Evolutionary conservation across 2,888 invertebrate species (phyloP), one percentile per base, ranked within the genome.

Genomic region (Phrixothrix hirtus): DNA sequence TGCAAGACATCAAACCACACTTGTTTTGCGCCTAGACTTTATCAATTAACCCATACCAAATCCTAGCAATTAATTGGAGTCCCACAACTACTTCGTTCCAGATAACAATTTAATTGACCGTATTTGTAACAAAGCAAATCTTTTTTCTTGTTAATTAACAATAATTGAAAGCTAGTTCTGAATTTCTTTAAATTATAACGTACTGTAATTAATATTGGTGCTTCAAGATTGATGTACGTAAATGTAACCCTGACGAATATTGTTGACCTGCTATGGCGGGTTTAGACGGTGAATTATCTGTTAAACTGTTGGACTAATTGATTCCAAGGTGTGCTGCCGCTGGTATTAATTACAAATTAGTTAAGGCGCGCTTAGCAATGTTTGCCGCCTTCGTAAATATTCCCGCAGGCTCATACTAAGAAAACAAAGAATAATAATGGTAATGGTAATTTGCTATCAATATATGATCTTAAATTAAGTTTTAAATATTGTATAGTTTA

Each of bases 291-390:
- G 60, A 63, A 61, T 63, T 62, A 62, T 60, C 60, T 62, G 63
- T 58, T 63, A 63, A 63, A 63, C 59, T 61, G 62, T 46, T 61
- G 58, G 45, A 58, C 58, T 63, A 63, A 63, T 63, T 63, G 63
- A 63, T 63, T 63, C 56, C 47, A 57, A 55, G 51, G 52, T 55
- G 50, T 34, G 51, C 51, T 50, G 63, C 63, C 63, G 59, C 62
- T 52, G 58, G 63, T 61, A 43, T 62, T 63, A 52, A 63, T 62
- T 63, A 61, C 57, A 55, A 58, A 62, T 62, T 61, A 62, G 62
- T 55, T 50, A 60, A 62, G 60, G 59, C 53, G 35, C 34, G 42
- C 48, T 49, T 39, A 39, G 47, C 45, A 55, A 48, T 43, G 41
- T 31, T 51, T 45, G 46, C 48, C 49, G 49, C 11, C 45, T 42